Conservation (phyloP, 2,113 vertebrate species). For the Aptenodytes forsteri region DNA sequence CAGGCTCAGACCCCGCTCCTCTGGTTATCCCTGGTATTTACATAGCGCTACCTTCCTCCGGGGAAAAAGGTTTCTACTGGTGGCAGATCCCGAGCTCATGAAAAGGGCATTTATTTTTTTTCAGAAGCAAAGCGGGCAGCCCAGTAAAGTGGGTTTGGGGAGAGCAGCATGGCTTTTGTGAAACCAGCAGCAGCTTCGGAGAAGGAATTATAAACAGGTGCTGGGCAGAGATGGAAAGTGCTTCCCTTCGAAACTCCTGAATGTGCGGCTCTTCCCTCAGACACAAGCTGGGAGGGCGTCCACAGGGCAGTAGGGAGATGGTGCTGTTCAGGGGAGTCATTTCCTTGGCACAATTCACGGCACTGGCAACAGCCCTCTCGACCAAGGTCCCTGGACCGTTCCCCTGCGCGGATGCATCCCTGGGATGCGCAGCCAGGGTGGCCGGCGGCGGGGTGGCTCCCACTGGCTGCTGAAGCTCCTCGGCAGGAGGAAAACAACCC, state of each 20-base stretch:
- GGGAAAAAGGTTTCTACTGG: neutral
- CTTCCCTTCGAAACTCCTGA: neutral
- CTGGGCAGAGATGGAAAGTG: neutral
- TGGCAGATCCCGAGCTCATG: neutral
- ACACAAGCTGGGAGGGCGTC: neutral
- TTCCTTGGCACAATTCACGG: neutral
- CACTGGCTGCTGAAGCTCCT: neutral
- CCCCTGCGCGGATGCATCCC: neutral
- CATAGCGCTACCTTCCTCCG: neutral
- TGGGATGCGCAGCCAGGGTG: fast-evolving
- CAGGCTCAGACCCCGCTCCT: neutral
- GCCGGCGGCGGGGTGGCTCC: neutral
- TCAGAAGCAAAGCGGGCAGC: neutral
- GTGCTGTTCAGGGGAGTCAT: neutral
- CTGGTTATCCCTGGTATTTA: neutral
- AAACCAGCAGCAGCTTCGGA: neutral
- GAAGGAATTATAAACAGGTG: neutral
- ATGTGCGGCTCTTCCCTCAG: neutral
- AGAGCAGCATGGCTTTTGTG: neutral
- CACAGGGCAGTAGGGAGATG: neutral
- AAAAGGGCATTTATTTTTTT: neutral
- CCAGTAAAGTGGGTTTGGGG: neutral
- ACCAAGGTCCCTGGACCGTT: neutral
- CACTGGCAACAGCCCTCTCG: neutral
- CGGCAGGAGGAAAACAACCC: neutral